These are phyloP conservation scores for Oligia fasciuncula DNA, from an alignment of 2,888 invertebrate genomes.

Conservation along the genomic window DNA sequence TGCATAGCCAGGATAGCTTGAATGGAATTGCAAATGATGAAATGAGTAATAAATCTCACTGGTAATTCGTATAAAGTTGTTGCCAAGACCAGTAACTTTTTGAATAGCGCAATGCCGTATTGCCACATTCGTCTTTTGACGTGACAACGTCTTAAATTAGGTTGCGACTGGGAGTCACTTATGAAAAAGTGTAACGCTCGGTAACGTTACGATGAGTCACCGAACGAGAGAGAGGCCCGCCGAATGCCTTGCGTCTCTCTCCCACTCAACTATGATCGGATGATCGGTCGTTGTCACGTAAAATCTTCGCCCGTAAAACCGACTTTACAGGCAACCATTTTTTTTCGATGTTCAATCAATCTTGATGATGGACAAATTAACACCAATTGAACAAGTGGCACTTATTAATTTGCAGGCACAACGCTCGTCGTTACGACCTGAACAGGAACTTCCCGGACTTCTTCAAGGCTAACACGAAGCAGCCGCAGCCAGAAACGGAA, in stretches of 20 bases:
- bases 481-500: slow-evolving; percentile 98
- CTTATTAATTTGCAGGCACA: slow-evolving; percentile 90
- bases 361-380: slow-evolving; percentile 14
- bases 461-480: slow-evolving; percentile 96
- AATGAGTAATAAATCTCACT: slow-evolving; percentile 8
- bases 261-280: no score
- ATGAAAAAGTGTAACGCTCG: no score
- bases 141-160: no score
- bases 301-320: no score
- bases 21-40: slow-evolving; percentile 25
- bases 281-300: no score
- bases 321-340: no score
- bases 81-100: slow-evolving; percentile 17
- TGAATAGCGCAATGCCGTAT: slow-evolving; percentile 5
- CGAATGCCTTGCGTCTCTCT: no score
- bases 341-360: slow-evolving; percentile 6
- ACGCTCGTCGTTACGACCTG: slow-evolving; percentile 96
- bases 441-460: slow-evolving; percentile 99
- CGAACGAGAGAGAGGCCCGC: no score
- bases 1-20: slow-evolving; percentile 22
- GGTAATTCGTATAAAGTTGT: slow-evolving; percentile 23
- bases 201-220: no score
- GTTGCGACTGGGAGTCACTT: no score
- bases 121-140: not conserved
- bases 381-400: slow-evolving; percentile 17